Percentiles rank a stretch among this genome's conserved stretches.
Conservation (phyloP, 1,140 invertebrate genomes). For the Tetramorium parvispinum region DNA sequence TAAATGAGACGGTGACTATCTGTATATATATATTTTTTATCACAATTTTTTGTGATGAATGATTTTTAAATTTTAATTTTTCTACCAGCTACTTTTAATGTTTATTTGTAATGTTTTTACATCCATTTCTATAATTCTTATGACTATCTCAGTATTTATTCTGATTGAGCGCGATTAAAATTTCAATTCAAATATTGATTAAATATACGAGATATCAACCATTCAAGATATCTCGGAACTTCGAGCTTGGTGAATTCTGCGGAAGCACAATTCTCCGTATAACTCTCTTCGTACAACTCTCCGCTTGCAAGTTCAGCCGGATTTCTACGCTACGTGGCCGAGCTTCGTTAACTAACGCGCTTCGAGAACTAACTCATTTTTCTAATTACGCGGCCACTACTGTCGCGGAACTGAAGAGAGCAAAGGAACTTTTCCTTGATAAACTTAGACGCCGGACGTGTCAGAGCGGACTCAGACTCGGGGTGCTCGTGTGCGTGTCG, state of each 20-base stretch:
- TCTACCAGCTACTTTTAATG: background rate
- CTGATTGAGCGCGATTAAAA: background rate
- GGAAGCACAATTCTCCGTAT: constrained; percentile 53
- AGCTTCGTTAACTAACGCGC: constrained; percentile 68
- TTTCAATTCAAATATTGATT: constrained; percentile 13
- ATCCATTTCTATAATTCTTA: background rate
- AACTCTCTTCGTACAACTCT: constrained; percentile 41
- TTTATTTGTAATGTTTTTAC: background rate
- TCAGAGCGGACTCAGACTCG: constrained; percentile 52
- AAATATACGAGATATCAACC: constrained; percentile 8
- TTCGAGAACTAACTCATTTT: constrained; percentile 83
- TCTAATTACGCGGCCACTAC: constrained; percentile 82
- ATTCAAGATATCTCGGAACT: background rate
- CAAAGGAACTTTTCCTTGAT: constrained; percentile 75
- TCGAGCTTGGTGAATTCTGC: constrained; percentile 49
- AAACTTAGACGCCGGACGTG: constrained; percentile 81
- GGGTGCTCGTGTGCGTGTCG: constrained; percentile 61
- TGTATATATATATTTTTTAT: background rate
- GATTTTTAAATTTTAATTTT: background rate
- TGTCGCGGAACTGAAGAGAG: constrained; percentile 64
- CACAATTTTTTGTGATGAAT: background rate
- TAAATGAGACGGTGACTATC: background rate
- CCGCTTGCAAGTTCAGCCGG: constrained; percentile 69
- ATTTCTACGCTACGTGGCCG: constrained; percentile 60
- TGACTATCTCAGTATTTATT: background rate